Evolutionary conservation across 2,888 invertebrate species (phyloP).

Genomic region (Protophormia terraenovae): DNA sequence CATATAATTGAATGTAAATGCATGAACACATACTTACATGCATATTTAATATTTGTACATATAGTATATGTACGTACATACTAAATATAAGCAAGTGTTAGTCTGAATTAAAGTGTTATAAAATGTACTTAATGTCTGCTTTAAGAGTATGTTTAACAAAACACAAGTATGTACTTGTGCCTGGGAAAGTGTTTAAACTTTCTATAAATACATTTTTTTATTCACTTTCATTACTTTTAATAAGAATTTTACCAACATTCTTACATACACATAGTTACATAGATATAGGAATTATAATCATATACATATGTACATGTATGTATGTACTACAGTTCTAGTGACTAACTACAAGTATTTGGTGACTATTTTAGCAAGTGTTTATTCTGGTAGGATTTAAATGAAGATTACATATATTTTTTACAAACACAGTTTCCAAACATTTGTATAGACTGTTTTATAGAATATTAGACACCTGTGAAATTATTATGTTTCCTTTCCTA

Average conservation of each 20-base stretch:
- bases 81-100: constrained; percentile 11
- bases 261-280: neutral
- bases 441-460: neutral
- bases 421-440: too few species aligned
- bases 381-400: too few species aligned
- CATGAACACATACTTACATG: neutral
- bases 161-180: constrained; percentile 27
- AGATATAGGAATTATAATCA: too few species aligned
- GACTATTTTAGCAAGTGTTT: too few species aligned
- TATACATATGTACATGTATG: neutral
- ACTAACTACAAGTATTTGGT: too few species aligned
- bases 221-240: constrained; percentile 19
- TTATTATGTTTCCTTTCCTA: too few species aligned
- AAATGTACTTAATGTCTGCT: constrained; percentile 53
- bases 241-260: neutral
- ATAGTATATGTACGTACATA: neutral
- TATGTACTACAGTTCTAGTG: too few species aligned
- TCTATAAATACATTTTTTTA: constrained; percentile 3
- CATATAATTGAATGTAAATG: too few species aligned
- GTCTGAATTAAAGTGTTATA: constrained; percentile 36
- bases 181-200: constrained; percentile 26
- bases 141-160: constrained; percentile 45
- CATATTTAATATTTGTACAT: neutral
- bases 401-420: too few species aligned
- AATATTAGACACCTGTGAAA: too few species aligned